Base-by-base conservation (phyloP, 37 sponge, comb jelly and placozoan genomes). In the Ianthella basta region DNA sequence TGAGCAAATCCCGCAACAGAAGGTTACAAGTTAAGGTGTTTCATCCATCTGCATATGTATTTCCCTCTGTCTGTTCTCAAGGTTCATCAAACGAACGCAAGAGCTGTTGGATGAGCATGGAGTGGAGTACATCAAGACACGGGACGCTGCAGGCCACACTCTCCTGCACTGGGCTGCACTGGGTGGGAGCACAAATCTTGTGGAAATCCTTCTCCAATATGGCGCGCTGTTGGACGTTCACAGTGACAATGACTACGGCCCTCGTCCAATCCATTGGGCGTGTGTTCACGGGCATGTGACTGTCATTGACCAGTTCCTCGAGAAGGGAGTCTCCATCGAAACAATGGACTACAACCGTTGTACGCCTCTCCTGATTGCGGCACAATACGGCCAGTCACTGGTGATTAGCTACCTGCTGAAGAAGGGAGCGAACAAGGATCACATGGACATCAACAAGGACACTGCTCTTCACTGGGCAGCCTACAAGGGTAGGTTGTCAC, bases 401-500 rank as follows among this genome's bases (percentile, higher is more conserved):
- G 83, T 87, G 19, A 80, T 90, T 74, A 91, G 87, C 59, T 96
- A 96, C 67, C 83, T 96, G 36, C 63, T 93, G 23, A 92, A 91
- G 60, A 93, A 92, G 59, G 94, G 96, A 60, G 96, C 94, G 14
- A 85, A 91, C 56, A 90, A 87, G 79, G 87, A 86, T 56, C 91
- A 87, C 53, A 70, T 81, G 35, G 96, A 96, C 75, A 83, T 86
- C 41, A 88, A 96, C 86, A 88, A 88, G n/a, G 96, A 96, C 83
- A 91, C 89, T 55, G 89, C 94, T 25, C 84, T 96, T 10, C 96
- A 96, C 63, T 96, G 96, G 96, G 96, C 91, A 0, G 91, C 91
- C 20, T 93, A 89, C 82, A 96, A 93, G 80, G 96, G 96, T 94
- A 78, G 12, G 70, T 53, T 23, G 56, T n/a, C 27, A 57, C 16